These are phyloP conservation scores for Eriosoma lanigerum DNA, from an alignment of 1,140 invertebrate species.

Conservation along the genomic window DNA sequence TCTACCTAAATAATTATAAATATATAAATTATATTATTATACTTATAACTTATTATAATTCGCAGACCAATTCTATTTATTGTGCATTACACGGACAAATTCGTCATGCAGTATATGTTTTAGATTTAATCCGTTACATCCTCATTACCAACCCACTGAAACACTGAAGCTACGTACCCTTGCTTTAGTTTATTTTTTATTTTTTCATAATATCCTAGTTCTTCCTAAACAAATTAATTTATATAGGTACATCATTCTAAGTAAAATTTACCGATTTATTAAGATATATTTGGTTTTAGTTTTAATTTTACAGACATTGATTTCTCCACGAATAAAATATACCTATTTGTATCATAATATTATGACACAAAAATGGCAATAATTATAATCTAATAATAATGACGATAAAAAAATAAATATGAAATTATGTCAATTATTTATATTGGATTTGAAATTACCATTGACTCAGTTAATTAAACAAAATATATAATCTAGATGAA, in stretches of 20 bases:
- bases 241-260: no score
- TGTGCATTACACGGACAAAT: constrained; percentile 14
- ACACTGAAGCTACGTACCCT: neutral
- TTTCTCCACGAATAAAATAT: constrained; percentile 9
- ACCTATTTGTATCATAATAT: neutral
- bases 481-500: no score
- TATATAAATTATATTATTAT: no score
- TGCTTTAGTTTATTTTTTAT: constrained; percentile 17
- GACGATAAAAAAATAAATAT: neutral
- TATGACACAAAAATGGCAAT: constrained; percentile 17
- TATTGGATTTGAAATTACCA: no score
- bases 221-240: neutral
- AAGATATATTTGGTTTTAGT: neutral
- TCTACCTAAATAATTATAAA: neutral
- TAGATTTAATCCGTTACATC: constrained; percentile 47
- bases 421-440: constrained; percentile 32
- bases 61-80: neutral
- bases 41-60: neutral
- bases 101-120: constrained; percentile 14
- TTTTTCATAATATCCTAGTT: neutral
- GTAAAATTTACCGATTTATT: neutral
- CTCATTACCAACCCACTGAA: constrained; percentile 27
- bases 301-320: constrained; percentile 3
- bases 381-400: constrained; percentile 35
- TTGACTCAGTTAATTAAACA: no score